These are phyloP conservation scores for Dorcus hopei DNA, from an alignment of 2,888 invertebrate genomes.

Conservation along the genomic window DNA sequence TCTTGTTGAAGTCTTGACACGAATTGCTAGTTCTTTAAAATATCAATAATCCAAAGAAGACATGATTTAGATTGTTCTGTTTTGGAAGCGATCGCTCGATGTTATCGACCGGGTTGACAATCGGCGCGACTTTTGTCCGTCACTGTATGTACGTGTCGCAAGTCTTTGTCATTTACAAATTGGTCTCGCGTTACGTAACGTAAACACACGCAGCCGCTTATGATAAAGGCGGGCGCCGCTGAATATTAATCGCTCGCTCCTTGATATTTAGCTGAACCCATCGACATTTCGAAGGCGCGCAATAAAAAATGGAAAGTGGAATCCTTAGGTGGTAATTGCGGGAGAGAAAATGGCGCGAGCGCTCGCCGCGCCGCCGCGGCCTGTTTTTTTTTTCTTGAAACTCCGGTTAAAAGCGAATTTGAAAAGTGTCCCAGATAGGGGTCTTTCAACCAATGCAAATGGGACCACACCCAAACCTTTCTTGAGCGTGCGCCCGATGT, in stretches of 20 bases:
- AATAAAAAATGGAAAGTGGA: slow-evolving; percentile 2
- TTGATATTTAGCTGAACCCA: not conserved
- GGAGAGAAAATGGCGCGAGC: slow-evolving; percentile 3
- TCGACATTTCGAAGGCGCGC: not conserved
- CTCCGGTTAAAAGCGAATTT: slow-evolving; percentile 26
- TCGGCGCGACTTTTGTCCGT: too few species aligned
- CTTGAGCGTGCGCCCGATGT: not conserved
- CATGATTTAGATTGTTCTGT: too few species aligned
- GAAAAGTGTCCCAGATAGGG: slow-evolving; percentile 28
- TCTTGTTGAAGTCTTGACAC: too few species aligned
- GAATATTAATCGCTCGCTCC: not conserved
- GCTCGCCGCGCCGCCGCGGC: slow-evolving; percentile 7
- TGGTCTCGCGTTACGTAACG: not conserved
- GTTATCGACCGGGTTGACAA: too few species aligned
- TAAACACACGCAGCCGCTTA: not conserved
- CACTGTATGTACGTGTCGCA: too few species aligned
- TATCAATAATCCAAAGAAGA: too few species aligned
- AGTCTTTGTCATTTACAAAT: too few species aligned
- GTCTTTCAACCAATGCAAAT: slow-evolving; percentile 25
- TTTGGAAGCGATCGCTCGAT: too few species aligned
- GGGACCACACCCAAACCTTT: slow-evolving; percentile 16
- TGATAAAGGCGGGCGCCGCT: too few species aligned
- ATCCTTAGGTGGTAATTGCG: not conserved
- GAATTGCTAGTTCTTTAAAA: too few species aligned
- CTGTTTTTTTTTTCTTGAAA: slow-evolving; percentile 12